Conservation (phyloP, 2,797 vertebrate species). For the Meriones psammophilus region DNA sequence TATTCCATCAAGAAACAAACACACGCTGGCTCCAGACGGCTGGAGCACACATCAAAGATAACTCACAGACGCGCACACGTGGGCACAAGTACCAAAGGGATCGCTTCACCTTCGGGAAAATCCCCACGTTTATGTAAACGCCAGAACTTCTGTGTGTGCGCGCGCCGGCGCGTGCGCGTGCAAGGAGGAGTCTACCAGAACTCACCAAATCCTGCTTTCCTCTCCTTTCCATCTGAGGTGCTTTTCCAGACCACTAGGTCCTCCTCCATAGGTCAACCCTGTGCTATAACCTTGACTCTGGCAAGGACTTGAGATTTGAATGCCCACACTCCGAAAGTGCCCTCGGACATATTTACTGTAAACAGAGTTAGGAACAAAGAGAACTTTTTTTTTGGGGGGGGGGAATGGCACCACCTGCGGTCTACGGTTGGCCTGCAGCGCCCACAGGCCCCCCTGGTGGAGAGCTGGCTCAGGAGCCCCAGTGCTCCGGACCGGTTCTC, state of each 20-base stretch:
- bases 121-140: not conserved
- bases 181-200: not conserved
- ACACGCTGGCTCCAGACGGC: not conserved
- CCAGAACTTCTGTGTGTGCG: not conserved
- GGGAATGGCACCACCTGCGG: constrained; percentile 9
- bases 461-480: not conserved
- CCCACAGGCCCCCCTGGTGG: not conserved
- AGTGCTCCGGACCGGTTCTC: not conserved
- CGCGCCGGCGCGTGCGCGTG: no score
- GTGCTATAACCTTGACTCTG: constrained; percentile 54
- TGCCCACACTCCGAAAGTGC: constrained; percentile 11
- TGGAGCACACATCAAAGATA: not conserved
- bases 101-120: constrained; percentile 2
- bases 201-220: not conserved
- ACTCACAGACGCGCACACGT: not conserved
- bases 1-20: constrained; percentile 17
- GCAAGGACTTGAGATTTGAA: constrained; percentile 36
- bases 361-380: constrained; percentile 52
- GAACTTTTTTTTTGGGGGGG: not conserved
- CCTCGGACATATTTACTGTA: constrained; percentile 61
- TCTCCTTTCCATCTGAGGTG: constrained; percentile 47
- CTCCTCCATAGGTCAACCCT: not conserved
- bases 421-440: not conserved
- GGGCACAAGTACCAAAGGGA: constrained; percentile 31
- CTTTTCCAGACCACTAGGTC: constrained; percentile 1